These are phyloP conservation scores for Protodeltote pygarga DNA, from an alignment of 2,888 invertebrate genomes.

Conservation along the genomic window DNA sequence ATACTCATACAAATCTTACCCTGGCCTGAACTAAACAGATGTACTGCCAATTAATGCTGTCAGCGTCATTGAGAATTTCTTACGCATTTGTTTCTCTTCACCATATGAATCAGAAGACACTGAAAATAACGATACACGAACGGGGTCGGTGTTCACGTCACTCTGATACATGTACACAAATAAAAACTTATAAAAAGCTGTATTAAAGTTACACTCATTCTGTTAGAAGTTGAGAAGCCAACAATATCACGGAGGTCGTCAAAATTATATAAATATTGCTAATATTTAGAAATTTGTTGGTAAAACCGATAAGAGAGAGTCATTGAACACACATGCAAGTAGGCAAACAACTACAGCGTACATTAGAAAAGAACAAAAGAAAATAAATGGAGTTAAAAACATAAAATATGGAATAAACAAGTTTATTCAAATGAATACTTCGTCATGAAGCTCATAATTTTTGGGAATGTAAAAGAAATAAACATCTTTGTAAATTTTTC, in stretches of 20 bases:
- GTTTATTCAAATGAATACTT: background rate
- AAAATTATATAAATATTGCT: background rate
- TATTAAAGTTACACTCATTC: constrained; percentile 28
- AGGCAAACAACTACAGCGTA: background rate
- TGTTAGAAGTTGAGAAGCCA: constrained; percentile 11
- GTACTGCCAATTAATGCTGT: constrained; percentile 42
- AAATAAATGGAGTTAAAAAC: background rate
- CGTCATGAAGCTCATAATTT: background rate
- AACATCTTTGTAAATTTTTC: no score
- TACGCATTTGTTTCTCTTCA: constrained; percentile 53
- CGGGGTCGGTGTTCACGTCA: constrained; percentile 60
- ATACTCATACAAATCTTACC: constrained; percentile 24
- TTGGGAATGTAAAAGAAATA: no score
- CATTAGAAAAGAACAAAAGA: background rate
- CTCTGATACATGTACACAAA: constrained; percentile 39
- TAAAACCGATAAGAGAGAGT: background rate
- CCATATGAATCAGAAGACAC: constrained; percentile 60
- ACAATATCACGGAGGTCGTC: constrained; percentile 8
- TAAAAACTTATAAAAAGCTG: constrained; percentile 52
- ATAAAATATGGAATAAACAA: background rate
- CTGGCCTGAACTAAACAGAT: constrained; percentile 33
- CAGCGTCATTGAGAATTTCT: constrained; percentile 46
- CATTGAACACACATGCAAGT: background rate
- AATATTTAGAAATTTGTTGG: background rate
- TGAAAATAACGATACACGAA: constrained; percentile 62